Base-by-base conservation (phyloP, 1,140 invertebrate species). In the Drosophila prosaltans region DNA sequence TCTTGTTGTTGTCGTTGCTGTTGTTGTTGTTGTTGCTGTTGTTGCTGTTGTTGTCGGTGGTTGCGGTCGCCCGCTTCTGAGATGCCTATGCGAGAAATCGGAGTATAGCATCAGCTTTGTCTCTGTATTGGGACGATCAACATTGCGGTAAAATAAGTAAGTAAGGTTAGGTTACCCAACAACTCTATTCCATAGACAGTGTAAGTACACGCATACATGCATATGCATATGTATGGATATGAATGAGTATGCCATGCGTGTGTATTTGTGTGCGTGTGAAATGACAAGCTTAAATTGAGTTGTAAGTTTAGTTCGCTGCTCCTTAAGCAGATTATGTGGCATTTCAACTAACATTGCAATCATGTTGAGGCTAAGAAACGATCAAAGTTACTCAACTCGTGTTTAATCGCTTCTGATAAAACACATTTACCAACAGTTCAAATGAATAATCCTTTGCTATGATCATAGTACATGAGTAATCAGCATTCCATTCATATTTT, bases 61-160 rank as follows among this genome's bases (percentile, higher is more conserved):
- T 61, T 73, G 74, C 69, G 71, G 71, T 77, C 41, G 45, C 40
- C 57, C 48, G 41, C 51, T 30, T 39, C 36, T 30, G 32, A 51
- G 45, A 51, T 51, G 45, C 45, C 21, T 26, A 9, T 8, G 2
- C 1, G 45, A 51, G 45, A 51, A 51, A 51, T 51, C 16, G 21
- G 45, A 10, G 45, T 51, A 24, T 26, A 39, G 57, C 32, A 32
- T 9, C 26, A 28, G 55, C 40, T 58, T 58, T 40, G 40, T 16
- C 39, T 1, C 0, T 16, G n/a, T 55, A 32, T 60, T 45, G 16
- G 21, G 30, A 59, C 57, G 57, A 59, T 59, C 57, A 59, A 59
- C 57, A 59, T 59, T 59, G 57, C 8, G 57, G 57, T 59, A 11
- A 40, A 24, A 39, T 24, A 59, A 59, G 32, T 39, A 58, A 58